These are phyloP conservation scores for Lepisosteus osseus DNA, from an alignment of 2,113 vertebrate genomes.

Conservation along the genomic window DNA sequence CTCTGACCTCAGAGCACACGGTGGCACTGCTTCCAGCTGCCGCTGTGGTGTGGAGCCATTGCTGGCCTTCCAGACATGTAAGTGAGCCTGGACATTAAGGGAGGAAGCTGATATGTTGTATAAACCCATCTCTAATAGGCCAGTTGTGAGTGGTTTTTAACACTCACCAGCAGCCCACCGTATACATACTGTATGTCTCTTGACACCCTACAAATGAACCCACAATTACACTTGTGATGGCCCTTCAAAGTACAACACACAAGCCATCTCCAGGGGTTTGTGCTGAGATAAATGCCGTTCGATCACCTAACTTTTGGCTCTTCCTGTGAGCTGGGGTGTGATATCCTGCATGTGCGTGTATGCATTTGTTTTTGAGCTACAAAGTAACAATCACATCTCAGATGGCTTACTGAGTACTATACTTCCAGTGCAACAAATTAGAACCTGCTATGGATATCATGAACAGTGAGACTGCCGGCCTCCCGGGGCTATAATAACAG, in stretches of 20 bases:
- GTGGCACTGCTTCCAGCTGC: neutral
- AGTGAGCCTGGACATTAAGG: neutral
- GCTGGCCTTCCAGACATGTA: neutral
- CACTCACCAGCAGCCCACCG: neutral
- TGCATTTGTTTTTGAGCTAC: neutral
- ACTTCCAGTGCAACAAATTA: neutral
- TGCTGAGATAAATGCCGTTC: no score
- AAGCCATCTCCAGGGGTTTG: neutral
- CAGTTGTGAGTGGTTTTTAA: neutral
- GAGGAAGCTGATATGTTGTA: no score
- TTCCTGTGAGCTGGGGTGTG: neutral
- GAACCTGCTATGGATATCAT: neutral
- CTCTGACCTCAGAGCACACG: neutral
- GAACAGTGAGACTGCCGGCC: neutral
- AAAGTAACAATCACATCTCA: no score
- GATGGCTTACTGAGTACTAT: neutral
- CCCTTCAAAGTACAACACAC: neutral
- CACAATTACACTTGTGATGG: neutral
- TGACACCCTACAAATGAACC: neutral
- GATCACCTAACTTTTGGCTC: no score
- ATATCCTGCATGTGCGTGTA: neutral
- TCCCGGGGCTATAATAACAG: neutral
- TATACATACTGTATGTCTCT: neutral
- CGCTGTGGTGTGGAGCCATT: neutral
- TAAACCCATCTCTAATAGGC: no score